phyloP scores from a whole-genome alignment of 2,888 invertebrate genomes.

The Ochlodes sylvanus region DNA sequence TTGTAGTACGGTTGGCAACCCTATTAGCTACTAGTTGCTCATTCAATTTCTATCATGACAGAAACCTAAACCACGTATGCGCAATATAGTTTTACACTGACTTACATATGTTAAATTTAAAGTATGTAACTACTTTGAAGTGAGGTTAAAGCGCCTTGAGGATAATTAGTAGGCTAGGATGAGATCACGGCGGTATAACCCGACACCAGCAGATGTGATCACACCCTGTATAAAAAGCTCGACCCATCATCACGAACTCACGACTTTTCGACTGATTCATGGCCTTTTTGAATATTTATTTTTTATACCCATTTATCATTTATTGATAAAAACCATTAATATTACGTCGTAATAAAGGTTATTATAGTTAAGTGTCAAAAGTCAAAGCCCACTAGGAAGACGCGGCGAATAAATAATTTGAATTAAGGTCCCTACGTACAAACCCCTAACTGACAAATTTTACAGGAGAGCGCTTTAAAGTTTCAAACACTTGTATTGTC shows the following conservation, averaged over 20 bases:
- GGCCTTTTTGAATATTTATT: not conserved
- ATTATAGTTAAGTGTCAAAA: not conserved
- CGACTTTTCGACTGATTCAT: not conserved
- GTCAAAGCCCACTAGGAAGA: not conserved
- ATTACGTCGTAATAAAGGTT: not conserved
- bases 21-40: too few species aligned
- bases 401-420: too few species aligned
- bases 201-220: not conserved
- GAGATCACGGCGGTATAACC: conserved; percentile 1
- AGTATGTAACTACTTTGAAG: too few species aligned
- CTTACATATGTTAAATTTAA: too few species aligned
- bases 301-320: not conserved
- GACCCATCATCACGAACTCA: conserved; percentile 6
- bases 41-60: too few species aligned
- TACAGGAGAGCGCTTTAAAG: too few species aligned
- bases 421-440: too few species aligned
- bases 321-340: not conserved
- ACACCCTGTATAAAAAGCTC: not conserved
- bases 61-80: too few species aligned
- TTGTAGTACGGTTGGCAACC: too few species aligned
- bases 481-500: too few species aligned
- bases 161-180: not conserved
- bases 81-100: too few species aligned
- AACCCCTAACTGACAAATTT: too few species aligned
- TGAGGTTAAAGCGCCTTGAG: not conserved